Conservation (phyloP, 2,113 vertebrate species). For the Cricetomys ansorgei region DNA sequence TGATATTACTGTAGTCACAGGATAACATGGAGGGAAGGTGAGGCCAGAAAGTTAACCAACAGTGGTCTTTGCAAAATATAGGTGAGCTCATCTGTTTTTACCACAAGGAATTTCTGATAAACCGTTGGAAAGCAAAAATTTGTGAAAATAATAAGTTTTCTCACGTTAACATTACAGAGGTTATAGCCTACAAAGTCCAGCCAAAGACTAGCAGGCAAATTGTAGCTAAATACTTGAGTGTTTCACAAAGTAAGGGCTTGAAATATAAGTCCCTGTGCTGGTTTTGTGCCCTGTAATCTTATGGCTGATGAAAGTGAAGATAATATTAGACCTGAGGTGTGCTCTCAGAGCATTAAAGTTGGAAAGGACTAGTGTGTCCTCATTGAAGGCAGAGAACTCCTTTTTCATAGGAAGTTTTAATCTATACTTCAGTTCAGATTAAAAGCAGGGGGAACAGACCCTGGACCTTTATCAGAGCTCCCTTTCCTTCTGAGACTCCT, state of each 20-base stretch:
- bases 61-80: neutral
- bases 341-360: neutral
- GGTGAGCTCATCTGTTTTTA: neutral
- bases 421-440: neutral
- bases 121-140: neutral
- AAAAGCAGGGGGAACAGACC: neutral
- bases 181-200: neutral
- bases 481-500: neutral
- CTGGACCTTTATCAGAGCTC: neutral
- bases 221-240: neutral
- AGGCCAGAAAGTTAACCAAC: neutral
- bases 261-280: neutral
- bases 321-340: neutral
- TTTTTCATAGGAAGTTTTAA: neutral
- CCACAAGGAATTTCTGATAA: neutral
- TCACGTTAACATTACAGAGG: neutral
- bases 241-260: neutral
- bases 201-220: neutral
- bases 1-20: neutral
- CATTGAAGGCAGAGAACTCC: neutral
- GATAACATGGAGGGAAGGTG: neutral
- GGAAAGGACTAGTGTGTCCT: neutral
- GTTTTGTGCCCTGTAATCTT: neutral
- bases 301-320: neutral
- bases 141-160: conserved; percentile 6